These are phyloP conservation scores for Diabrotica undecimpunctata DNA, from an alignment of 1,140 invertebrate genomes.

Conservation along the genomic window DNA sequence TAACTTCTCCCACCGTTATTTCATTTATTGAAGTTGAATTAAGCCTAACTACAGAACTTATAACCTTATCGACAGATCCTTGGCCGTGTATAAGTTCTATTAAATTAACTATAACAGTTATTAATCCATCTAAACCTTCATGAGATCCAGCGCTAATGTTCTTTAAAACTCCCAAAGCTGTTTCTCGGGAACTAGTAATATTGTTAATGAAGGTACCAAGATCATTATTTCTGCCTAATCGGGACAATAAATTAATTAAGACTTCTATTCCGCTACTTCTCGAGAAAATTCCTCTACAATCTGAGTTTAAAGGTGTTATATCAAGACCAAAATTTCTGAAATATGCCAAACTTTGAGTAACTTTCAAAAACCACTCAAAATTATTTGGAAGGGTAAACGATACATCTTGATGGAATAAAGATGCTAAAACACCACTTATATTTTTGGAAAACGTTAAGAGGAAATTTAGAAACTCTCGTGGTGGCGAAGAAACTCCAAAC, in stretches of 20 bases:
- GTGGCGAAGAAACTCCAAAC: not conserved
- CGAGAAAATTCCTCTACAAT: not conserved
- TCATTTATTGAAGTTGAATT: not conserved
- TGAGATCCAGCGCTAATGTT: slow-evolving; percentile 10
- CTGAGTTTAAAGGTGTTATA: not conserved
- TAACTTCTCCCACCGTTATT: not conserved
- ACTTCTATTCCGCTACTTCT: slow-evolving; percentile 3
- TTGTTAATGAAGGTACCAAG: not conserved
- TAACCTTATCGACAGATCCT: not conserved
- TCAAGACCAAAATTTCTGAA: not conserved
- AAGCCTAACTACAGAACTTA: not conserved
- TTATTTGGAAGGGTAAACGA: not conserved
- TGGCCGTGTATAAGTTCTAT: not conserved
- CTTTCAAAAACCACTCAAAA: not conserved
- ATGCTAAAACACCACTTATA: not conserved
- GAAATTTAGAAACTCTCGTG: not conserved
- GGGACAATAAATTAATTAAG: not conserved
- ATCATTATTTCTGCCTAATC: not conserved
- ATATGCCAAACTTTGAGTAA: not conserved
- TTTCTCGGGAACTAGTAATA: not conserved
- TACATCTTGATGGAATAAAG: not conserved
- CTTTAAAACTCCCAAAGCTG: not conserved
- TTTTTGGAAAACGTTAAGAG: not conserved
- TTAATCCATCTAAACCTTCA: slow-evolving; percentile 8
- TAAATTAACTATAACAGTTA: not conserved